Conservation (phyloP, 2,797 vertebrate species). For the Falco rusticolus region DNA sequence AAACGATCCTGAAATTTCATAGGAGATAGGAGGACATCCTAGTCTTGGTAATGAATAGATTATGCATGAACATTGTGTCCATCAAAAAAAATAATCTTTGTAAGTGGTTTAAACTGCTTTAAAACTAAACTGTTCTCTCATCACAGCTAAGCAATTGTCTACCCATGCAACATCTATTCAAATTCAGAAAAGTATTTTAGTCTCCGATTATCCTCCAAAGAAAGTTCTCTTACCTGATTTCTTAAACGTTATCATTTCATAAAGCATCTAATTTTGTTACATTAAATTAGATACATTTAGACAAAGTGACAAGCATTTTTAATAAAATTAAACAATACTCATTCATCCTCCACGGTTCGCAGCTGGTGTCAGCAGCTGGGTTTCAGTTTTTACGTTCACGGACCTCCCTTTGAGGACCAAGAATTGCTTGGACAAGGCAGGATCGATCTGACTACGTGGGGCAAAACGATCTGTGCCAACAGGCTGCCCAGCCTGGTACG, state of each 20-base stretch:
- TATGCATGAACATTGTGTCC: background rate
- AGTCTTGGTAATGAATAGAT: background rate
- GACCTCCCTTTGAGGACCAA: background rate
- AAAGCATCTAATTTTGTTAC: constrained; percentile 46
- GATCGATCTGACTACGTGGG: background rate
- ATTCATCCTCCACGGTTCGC: background rate
- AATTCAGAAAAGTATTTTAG: constrained; percentile 36
- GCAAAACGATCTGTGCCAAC: background rate
- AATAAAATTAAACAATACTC: constrained; percentile 11
- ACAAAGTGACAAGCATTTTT: constrained; percentile 36
- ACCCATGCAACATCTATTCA: constrained; percentile 41
- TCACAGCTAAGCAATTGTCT: constrained; percentile 33
- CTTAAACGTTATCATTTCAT: constrained; percentile 39
- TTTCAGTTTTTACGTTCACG: background rate
- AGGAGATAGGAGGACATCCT: background rate
- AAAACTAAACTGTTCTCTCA: constrained; percentile 28
- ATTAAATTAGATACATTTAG: constrained; percentile 59
- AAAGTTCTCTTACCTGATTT: constrained; percentile 52
- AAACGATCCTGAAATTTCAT: background rate
- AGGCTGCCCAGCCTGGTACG: background rate
- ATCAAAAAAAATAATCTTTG: constrained; percentile 4
- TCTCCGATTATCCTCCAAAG: constrained; percentile 48
- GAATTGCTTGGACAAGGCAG: background rate
- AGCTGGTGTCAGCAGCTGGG: background rate
- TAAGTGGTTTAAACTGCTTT: constrained; percentile 22